Base-by-base conservation (phyloP, 2,888 invertebrate species). In the Trachelus iudaicus region DNA sequence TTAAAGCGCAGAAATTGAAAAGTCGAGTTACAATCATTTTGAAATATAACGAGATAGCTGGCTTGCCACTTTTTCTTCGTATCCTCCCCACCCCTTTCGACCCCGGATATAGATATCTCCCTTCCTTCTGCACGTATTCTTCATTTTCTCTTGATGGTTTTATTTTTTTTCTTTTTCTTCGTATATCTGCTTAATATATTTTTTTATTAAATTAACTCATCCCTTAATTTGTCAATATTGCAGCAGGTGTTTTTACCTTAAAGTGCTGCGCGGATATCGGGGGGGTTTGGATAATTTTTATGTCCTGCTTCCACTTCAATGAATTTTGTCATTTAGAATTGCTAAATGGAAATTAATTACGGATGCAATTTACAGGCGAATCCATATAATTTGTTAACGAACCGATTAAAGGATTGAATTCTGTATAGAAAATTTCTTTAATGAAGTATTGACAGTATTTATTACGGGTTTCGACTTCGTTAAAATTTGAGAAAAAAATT, bases 311-410 rank as follows among this genome's bases (percentile, higher is more conserved):
- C 9, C 9, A 23, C 23, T 23, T 23, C 23, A 23, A 4, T 23
- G 23, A 56, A 9, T 56, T 23, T 23, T 23, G 2, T 23, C 23
- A 2, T 23, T 37, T 75, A 35, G 34, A 73, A 11, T 73, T 69
- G 68, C 3, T 73, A 15, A 35, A 13, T 40, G 69, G 33, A 68
- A 37, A 40, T 23, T 35, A 30, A 3, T 9, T 23, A 2, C 56
- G 23, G 23, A 40, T 23, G 56, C 23, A 76, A 80, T 79, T 80
- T 75, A 15, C 69, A 40, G n/a, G 77, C n/a, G 37, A 30, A 35
- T 69, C 79, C 73, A 79, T 82, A 77, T 82, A 77, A 83, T 85
- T 82, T 69, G 31, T 80, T 83, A 85, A 84, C 80, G 82, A 82
- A 79, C 76, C 73, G 69, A 34, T 75, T 79, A 80, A 80, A 75